phyloP scores from a whole-genome alignment of 2,797 vertebrate genomes.

The Hydrophis major region DNA sequence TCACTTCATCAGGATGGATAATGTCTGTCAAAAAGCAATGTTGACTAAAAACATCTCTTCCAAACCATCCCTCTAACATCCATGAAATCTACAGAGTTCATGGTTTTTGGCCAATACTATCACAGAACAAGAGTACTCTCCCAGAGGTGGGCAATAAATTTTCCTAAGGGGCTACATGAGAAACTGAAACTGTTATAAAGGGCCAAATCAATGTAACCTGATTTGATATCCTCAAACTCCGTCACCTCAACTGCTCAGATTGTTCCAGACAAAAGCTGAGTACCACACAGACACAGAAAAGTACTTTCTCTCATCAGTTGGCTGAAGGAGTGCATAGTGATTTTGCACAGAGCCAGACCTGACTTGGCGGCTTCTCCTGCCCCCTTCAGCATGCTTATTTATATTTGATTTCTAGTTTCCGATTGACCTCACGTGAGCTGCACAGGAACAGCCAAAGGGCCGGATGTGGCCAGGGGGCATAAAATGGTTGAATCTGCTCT shows the following conservation, averaged over 20 bases:
- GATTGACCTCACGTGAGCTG: background rate
- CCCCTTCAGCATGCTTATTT: background rate
- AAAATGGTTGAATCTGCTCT: background rate
- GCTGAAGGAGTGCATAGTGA: background rate
- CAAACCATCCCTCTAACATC: background rate
- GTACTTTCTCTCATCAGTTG: background rate
- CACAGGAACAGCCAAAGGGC: background rate
- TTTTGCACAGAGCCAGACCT: background rate
- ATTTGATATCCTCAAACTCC: background rate
- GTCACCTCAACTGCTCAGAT: background rate
- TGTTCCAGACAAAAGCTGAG: background rate
- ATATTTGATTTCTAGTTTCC: background rate
- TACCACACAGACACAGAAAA: background rate
- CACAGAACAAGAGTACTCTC: background rate
- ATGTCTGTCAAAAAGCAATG: background rate
- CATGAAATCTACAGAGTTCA: background rate
- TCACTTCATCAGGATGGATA: background rate
- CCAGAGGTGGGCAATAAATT: background rate
- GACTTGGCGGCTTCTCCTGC: background rate
- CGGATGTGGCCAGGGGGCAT: background rate
- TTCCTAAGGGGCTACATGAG: background rate
- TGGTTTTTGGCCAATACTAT: background rate
- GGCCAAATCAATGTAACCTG: background rate
- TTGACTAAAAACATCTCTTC: background rate
- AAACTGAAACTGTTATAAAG: background rate